A percentile compares a stretch with the other conserved stretches of the same genome.
These are phyloP conservation scores for Verasper variegatus DNA, from an alignment of 2,113 vertebrate species.

Conservation along the genomic window DNA sequence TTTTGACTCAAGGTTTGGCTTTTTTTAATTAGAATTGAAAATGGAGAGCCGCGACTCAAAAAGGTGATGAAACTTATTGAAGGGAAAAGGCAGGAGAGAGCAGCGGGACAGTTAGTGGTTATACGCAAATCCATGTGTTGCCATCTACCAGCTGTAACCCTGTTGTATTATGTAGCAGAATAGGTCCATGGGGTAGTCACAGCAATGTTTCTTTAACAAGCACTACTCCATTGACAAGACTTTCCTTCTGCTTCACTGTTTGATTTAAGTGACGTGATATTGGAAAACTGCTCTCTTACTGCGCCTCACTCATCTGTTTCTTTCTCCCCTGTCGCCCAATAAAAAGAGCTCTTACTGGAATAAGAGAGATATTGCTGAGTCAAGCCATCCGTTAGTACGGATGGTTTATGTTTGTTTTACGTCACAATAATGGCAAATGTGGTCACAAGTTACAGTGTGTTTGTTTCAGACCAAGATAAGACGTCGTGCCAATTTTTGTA, in stretches of 20 bases:
- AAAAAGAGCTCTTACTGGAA: background rate
- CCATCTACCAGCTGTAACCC: constrained; percentile 38
- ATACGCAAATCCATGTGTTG: constrained; percentile 5
- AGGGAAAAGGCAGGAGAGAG: constrained; percentile 28
- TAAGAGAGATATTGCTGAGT: no score
- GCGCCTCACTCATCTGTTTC: background rate
- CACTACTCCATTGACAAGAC: background rate
- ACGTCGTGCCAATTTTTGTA: no score
- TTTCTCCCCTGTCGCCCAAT: background rate
- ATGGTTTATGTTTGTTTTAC: no score
- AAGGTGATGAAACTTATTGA: constrained; percentile 41
- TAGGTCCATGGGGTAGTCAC: background rate
- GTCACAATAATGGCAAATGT: no score
- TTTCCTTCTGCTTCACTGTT: constrained; percentile 20
- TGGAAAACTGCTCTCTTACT: background rate
- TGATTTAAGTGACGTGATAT: constrained; percentile 2
- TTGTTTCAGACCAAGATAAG: no score
- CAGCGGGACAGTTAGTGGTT: background rate
- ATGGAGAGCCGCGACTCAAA: constrained; percentile 7
- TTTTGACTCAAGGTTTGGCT: constrained; percentile 12
- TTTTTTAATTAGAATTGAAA: constrained; percentile 39
- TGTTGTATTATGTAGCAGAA: constrained; percentile 34
- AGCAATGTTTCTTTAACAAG: constrained; percentile 14
- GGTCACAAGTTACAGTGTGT: no score
- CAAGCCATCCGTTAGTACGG: no score